Evolutionary conservation across 2,888 invertebrate genomes (phyloP).

Genomic region (Drosophila anceps): DNA sequence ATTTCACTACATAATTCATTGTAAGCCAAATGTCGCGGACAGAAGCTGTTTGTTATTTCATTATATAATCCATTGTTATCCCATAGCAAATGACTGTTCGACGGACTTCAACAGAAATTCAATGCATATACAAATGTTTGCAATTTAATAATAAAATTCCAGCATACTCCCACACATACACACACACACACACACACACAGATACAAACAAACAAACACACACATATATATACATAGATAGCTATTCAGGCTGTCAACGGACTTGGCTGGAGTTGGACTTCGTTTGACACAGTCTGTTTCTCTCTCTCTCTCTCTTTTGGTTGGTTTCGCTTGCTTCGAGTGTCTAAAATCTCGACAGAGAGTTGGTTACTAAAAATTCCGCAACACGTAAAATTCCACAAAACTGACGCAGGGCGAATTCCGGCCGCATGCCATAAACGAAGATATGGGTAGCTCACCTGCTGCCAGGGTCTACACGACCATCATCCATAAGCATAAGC

Average conservation of each 20-base stretch:
- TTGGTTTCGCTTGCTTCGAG: not conserved
- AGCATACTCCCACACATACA: conserved; percentile 12
- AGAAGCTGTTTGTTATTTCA: conserved; percentile 45
- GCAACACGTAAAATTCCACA: conserved; percentile 70
- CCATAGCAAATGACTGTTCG: conserved; percentile 38
- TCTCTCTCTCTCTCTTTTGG: not conserved
- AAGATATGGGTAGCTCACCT: conserved; percentile 27
- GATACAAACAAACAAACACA: no score
- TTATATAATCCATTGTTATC: conserved; percentile 42
- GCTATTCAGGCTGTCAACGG: conserved; percentile 19
- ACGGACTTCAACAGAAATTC: conserved; percentile 17
- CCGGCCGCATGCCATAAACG: conserved; percentile 58
- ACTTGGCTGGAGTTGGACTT: conserved; percentile 41
- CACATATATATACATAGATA: not conserved
- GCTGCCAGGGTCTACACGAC: not conserved
- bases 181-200: not conserved
- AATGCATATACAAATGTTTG: conserved; percentile 58
- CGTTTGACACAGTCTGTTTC: conserved; percentile 36
- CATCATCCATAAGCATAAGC: conserved; percentile 20
- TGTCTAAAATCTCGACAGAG: conserved; percentile 62
- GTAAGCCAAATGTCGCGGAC: conserved; percentile 34
- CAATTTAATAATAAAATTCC: conserved; percentile 76
- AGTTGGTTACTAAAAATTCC: conserved; percentile 69
- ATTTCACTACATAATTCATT: conserved; percentile 44
- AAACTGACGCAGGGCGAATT: conserved; percentile 43